These are phyloP conservation scores for Callinectes sapidus DNA, from an alignment of 2,888 invertebrate genomes.

Conservation along the genomic window DNA sequence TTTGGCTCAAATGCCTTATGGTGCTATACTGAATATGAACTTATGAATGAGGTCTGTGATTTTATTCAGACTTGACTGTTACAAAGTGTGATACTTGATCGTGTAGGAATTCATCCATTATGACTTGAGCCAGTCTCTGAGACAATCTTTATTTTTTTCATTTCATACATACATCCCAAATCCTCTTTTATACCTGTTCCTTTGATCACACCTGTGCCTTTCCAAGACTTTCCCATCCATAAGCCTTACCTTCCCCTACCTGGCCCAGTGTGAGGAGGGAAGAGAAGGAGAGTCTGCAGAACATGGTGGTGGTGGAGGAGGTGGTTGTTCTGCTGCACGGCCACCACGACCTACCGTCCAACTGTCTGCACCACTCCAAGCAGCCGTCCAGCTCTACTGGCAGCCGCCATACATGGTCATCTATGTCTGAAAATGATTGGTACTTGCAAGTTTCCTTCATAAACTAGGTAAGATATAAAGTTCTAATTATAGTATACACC, in stretches of 20 bases:
- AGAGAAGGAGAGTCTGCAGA: conserved; percentile 19
- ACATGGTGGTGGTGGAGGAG: conserved; percentile 42
- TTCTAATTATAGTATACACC: background rate
- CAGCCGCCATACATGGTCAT: conserved; percentile 4
- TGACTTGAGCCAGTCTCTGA: conserved; percentile 18
- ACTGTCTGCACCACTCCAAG: conserved; percentile 54
- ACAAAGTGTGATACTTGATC: conserved; percentile 24
- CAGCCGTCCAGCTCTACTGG: conserved; percentile 63
- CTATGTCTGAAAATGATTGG: conserved; percentile 15
- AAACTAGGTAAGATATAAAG: conserved; percentile 31
- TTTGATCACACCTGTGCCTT: conserved; percentile 22
- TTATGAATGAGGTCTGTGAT: conserved; percentile 35
- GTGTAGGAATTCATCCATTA: conserved; percentile 10
- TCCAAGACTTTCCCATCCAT: background rate
- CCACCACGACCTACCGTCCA: conserved; percentile 61
- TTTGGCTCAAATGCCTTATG: conserved; percentile 9
- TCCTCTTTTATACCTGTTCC: conserved; percentile 28
- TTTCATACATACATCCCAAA: conserved; percentile 28
- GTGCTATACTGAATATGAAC: conserved; percentile 43
- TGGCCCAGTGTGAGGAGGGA: conserved; percentile 21
- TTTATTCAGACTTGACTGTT: conserved; percentile 36
- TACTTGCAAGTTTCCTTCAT: conserved; percentile 13
- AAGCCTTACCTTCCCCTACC: conserved; percentile 29
- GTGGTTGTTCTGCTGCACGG: conserved; percentile 26
- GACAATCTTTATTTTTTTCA: conserved; percentile 40